phyloP scores from a whole-genome alignment of 2,797 vertebrate genomes.

The Sebastes cheni region DNA sequence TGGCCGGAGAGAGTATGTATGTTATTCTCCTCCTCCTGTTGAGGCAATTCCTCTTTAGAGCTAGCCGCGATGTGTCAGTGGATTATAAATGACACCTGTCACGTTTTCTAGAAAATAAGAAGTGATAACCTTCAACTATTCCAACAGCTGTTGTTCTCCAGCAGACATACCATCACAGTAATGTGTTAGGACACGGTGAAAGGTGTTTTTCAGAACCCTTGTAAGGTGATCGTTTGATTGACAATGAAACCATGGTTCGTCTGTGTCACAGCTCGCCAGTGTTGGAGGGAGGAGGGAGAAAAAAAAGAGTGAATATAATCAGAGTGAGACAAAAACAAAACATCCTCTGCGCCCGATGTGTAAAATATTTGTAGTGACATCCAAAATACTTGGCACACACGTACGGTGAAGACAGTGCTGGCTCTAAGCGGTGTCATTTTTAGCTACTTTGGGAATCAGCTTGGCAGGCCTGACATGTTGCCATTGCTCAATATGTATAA shows the following conservation, averaged over 20 bases:
- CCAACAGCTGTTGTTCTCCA: constrained; percentile 57
- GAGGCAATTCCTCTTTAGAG: constrained; percentile 34
- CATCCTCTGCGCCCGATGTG: constrained; percentile 38
- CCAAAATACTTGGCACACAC: constrained; percentile 34
- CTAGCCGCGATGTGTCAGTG: constrained; percentile 53
- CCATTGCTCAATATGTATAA: constrained; percentile 58
- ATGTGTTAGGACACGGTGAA: constrained; percentile 32
- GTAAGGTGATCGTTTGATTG: constrained; percentile 48
- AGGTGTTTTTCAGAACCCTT: constrained; percentile 41
- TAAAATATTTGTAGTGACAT: constrained; percentile 61
- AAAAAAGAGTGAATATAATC: constrained; percentile 25
- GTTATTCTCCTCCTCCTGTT: constrained; percentile 47
- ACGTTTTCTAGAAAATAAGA: constrained; percentile 55
- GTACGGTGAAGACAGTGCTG: constrained; percentile 23
- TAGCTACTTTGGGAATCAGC: constrained; percentile 51
- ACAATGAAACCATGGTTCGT: constrained; percentile 43
- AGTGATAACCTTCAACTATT: constrained; percentile 62
- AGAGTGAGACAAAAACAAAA: constrained; percentile 50
- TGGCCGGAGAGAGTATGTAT: constrained; percentile 46
- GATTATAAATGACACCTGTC: constrained; percentile 69
- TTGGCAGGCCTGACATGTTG: constrained; percentile 61
- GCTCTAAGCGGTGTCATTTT: constrained; percentile 59
- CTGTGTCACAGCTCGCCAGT: constrained; percentile 9
- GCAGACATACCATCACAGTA: constrained; percentile 32
- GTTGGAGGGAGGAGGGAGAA: background rate